These are phyloP conservation scores for Aelia acuminata DNA, from an alignment of 2,888 invertebrate species.

Conservation along the genomic window DNA sequence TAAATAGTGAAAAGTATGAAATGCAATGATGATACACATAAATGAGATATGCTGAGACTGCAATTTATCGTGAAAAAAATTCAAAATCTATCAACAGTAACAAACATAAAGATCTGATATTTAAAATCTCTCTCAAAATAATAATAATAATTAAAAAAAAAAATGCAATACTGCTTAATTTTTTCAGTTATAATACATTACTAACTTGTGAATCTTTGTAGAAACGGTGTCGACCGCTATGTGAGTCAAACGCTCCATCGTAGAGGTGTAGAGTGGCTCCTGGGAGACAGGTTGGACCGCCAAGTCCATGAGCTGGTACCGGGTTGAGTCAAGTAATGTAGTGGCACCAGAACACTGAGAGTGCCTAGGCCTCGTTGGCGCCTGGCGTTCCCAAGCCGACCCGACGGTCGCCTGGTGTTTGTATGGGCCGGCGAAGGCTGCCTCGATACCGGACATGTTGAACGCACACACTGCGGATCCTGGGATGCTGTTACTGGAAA, in stretches of 20 bases:
- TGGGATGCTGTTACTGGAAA: conserved; percentile 82
- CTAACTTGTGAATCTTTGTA: conserved; percentile 77
- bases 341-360: conserved; percentile 62
- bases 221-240: conserved; percentile 86
- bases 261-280: conserved; percentile 79
- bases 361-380: conserved; percentile 61
- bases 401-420: conserved; percentile 85
- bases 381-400: conserved; percentile 81
- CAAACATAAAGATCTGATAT: no score
- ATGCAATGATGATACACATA: no score
- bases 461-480: conserved; percentile 94
- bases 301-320: conserved; percentile 90
- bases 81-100: neutral
- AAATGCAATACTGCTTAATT: no score
- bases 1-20: no score
- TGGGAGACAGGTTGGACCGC: conserved; percentile 83
- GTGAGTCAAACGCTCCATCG: conserved; percentile 80
- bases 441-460: conserved; percentile 84
- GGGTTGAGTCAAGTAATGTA: conserved; percentile 69
- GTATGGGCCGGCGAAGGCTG: conserved; percentile 88
- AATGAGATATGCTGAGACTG: no score
- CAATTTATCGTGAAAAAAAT: no score
- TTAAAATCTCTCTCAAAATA: no score
- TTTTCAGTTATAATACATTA: neutral
- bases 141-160: no score